Percentiles rank a stretch among this genome's conserved stretches.
Conservation (phyloP, 2,888 invertebrate species). For the Sinelater perroti region DNA sequence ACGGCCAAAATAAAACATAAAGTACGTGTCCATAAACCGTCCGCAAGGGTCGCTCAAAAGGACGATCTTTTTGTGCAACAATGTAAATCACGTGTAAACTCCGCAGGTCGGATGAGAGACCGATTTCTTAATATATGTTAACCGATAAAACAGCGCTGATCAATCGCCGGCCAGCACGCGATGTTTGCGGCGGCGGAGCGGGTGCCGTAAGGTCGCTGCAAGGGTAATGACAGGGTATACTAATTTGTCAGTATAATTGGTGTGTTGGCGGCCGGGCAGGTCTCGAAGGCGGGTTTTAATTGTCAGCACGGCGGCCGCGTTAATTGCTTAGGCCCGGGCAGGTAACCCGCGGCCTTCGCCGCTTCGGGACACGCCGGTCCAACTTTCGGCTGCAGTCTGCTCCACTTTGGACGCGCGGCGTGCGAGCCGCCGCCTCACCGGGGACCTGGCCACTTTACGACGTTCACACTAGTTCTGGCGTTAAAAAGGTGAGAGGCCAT, state of each 20-base stretch:
- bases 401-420: conserved; percentile 21
- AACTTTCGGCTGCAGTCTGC: conserved; percentile 30
- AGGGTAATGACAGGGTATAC: conserved; percentile 56
- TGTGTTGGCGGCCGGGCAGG: conserved; percentile 54
- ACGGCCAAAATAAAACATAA: conserved; percentile 19
- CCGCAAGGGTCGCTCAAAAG: conserved; percentile 20
- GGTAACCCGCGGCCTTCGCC: conserved; percentile 41
- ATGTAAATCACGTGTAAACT: conserved; percentile 32
- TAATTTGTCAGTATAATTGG: conserved; percentile 60
- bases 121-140: conserved; percentile 43
- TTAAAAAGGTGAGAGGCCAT: too few relatives aligned
- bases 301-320: conserved; percentile 56
- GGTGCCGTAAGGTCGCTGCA: conserved; percentile 41
- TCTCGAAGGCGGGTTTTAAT: conserved; percentile 57
- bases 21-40: conserved; percentile 5
- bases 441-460: background rate
- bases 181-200: conserved; percentile 35
- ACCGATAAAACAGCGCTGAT: conserved; percentile 41
- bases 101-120: conserved; percentile 36
- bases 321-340: conserved; percentile 53
- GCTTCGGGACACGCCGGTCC: conserved; percentile 26
- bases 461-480: too few relatives aligned
- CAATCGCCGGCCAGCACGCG: conserved; percentile 39
- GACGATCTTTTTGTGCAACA: conserved; percentile 27
- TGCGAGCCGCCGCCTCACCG: background rate